Evolutionary conservation across 2,797 vertebrate species (phyloP).

Genomic region (Moxostoma hubbsi): DNA sequence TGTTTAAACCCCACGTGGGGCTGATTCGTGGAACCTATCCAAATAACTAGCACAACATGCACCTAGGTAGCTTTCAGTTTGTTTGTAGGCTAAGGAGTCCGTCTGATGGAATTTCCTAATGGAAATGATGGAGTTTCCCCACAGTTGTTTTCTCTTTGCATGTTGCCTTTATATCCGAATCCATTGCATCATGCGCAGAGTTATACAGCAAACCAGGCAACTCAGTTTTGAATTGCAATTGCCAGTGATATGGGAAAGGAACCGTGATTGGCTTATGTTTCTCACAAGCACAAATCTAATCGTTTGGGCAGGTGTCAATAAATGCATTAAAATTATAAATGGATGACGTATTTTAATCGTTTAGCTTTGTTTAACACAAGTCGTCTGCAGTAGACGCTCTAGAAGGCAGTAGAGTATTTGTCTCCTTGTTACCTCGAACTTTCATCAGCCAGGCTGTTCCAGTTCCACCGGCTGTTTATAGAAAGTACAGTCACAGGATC

Average conservation of each 20-base stretch:
- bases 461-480: constrained; percentile 60
- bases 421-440: constrained; percentile 61
- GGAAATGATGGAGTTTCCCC: constrained; percentile 44
- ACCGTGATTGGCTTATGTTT: no score
- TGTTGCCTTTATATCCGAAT: constrained; percentile 11
- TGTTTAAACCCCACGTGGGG: constrained; percentile 72
- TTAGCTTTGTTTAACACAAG: neutral
- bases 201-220: neutral
- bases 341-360: no score
- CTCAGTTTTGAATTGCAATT: neutral
- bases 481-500: constrained; percentile 54
- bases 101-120: constrained; percentile 66
- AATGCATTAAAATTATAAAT: neutral
- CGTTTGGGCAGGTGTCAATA: no score
- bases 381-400: neutral
- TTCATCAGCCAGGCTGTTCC: constrained; percentile 55
- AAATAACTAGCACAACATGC: constrained; percentile 2
- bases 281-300: neutral
- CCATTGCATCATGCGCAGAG: constrained; percentile 31
- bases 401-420: constrained; percentile 46
- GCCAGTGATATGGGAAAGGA: neutral
- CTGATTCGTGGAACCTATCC: constrained; percentile 68
- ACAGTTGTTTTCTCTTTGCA: neutral
- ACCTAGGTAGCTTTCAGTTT: constrained; percentile 60
- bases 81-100: constrained; percentile 6